A percentile compares a stretch with the other conserved stretches of the same genome.
Evolutionary conservation across 2,888 invertebrate genomes (phyloP).

Genomic region (Tortricodes alternella): DNA sequence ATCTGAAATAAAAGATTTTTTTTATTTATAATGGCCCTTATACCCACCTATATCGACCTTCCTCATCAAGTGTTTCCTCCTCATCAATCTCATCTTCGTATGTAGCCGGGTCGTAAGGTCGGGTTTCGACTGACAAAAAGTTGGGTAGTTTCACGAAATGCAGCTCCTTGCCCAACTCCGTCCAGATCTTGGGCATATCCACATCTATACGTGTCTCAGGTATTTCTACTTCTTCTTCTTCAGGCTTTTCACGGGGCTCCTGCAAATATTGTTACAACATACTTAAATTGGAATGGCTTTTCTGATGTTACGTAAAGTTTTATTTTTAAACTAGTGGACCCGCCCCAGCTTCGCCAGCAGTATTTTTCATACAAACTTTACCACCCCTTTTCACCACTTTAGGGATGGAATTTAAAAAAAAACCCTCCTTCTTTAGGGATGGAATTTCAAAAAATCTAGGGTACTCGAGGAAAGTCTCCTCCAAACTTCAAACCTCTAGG

Average conservation of each 20-base stretch:
- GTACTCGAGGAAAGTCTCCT: too few relatives aligned
- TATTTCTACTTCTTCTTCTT: constrained; percentile 90
- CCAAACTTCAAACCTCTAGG: too few relatives aligned
- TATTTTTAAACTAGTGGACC: too few relatives aligned
- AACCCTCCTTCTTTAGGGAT: too few relatives aligned
- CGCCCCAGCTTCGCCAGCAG: too few relatives aligned
- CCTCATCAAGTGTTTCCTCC: constrained; percentile 98
- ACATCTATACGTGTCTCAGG: constrained; percentile 98
- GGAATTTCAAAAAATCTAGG: too few relatives aligned
- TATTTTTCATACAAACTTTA: too few relatives aligned
- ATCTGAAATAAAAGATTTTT: background rate
- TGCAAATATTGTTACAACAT: constrained; percentile 31
- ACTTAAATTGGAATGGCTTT: background rate
- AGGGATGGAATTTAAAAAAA: too few relatives aligned
- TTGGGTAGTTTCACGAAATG: constrained; percentile 99
- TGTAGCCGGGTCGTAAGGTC: constrained; percentile 96
- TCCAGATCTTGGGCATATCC: constrained; percentile 97
- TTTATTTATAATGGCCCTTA: background rate
- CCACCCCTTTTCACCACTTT: too few relatives aligned
- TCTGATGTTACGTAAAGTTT: background rate
- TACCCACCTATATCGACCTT: constrained; percentile 92
- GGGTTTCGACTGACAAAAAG: constrained; percentile 98
- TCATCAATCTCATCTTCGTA: constrained; percentile 99
- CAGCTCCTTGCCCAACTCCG: constrained; percentile 94
- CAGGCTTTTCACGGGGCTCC: constrained; percentile 82